Evolutionary conservation across 2,888 invertebrate genomes (phyloP), one percentile per base, ranked within the genome.

Genomic region (Rhamnusium bicolor): DNA sequence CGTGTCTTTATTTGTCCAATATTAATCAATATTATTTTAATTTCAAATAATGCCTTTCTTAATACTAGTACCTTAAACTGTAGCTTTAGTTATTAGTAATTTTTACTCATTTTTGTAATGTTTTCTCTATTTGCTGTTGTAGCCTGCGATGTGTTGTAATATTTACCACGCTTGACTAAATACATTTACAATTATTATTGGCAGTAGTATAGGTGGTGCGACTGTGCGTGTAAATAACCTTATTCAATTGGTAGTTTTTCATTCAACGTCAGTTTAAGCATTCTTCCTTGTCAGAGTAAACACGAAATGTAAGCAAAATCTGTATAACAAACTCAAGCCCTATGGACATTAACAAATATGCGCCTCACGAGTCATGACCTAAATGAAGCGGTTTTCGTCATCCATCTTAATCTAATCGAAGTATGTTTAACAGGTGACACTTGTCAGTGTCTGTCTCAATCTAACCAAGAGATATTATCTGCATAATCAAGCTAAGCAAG

Each of bases 401-500:
- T 75, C 77, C 70, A 72, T 79, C 75, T 75, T 78, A 79, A 76
- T 74, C 75, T 71, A 56, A 77, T 67, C 73, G 71, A 71, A 75
- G 69, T 68, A 71, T 72, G 68, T 77, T 71, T 60, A 76, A 75
- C 80, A 80, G 80, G 77, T 80, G 80, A 78, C 75, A 74, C 71
- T 75, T 74, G 74, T 74, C 74, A 77, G 53, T 74, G 69, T 71
- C 69, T 65, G 67, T 66, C 60, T 72, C 73, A 73, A 73, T 73
- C 75, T 74, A 72, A 62, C 71, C 72, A 70, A 19, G 18, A 76
- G 75, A 80, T 77, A 78, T 76, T 70, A 81, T 80, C 77, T 78
- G 74, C 78, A 80, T 80, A 80, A 81, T 81, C 81, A 71, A 72
- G 70, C 72, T 70, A 70, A 73, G 71, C 75, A 72, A 79, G 75